phyloP scores from a whole-genome alignment of 2,797 vertebrate species.

The Otus scops region DNA sequence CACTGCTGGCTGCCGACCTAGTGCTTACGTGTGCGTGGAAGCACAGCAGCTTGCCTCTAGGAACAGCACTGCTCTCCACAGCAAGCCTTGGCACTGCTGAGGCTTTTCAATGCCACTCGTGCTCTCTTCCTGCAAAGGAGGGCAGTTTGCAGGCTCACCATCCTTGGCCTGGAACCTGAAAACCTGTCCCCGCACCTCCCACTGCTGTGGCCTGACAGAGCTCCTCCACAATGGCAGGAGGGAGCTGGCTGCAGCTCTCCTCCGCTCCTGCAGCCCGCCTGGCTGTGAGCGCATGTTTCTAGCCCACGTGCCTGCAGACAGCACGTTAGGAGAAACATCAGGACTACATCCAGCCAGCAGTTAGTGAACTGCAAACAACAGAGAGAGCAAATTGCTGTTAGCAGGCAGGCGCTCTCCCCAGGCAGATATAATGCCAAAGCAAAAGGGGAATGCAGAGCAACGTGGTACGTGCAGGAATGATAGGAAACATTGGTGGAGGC shows the following conservation, averaged over 20 bases:
- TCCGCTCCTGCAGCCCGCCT: accelerated
- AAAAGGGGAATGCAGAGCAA: not conserved
- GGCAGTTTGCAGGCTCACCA: not conserved
- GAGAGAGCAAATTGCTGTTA: not conserved
- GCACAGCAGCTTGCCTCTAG: not conserved
- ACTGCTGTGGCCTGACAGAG: not conserved
- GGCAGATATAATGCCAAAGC: not conserved
- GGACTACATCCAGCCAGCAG: not conserved
- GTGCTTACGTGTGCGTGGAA: not conserved
- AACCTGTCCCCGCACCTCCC: not conserved
- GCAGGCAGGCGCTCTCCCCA: not conserved
- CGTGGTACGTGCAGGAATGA: accelerated
- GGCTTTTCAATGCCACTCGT: accelerated
- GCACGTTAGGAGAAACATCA: not conserved
- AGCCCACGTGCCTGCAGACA: not conserved
- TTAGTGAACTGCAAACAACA: not conserved
- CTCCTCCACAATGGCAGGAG: not conserved
- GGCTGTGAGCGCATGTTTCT: not conserved
- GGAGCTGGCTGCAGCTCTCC: not conserved
- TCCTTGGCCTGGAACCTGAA: not conserved
- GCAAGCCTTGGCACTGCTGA: not conserved
- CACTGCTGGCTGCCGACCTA: not conserved
- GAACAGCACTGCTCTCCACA: not conserved
- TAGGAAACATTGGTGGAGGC: not conserved
- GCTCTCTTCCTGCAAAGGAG: not conserved